Base-by-base conservation (phyloP, 2,888 invertebrate species). In the Dynastes hyllus region DNA sequence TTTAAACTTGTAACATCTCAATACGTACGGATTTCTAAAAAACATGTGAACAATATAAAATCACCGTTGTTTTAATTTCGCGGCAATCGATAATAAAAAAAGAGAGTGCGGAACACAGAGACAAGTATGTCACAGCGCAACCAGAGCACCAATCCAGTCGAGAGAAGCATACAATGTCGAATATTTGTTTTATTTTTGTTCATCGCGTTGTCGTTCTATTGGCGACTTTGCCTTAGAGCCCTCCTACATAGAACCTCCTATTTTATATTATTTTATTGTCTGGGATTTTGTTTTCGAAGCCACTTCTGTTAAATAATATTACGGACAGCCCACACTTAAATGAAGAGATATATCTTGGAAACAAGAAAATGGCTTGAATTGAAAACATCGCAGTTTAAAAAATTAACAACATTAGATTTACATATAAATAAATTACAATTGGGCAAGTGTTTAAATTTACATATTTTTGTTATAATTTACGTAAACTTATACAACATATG, bases 171-270 rank as follows among this genome's bases (percentile, higher is more conserved):
- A 82, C 82, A 80, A 83, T 82, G 83, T 83, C 78, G 81, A 80
- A 82, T 82, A 84, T 86, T 86, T 85, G 84, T 85, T 85, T 86
- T 86, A 86, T 86, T 86, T 83, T 84, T 81, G 82, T 82, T 83
- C 84, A 85, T 85, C 84, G 83, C 84, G 81, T 84, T 85, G 82
- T 81, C 81, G 84, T 83, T 83, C 85, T 83, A 86, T 86, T 86
- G 86, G 85, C 83, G 84, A 83, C 82, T 81, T 81, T 81, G 61
- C 77, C 79, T 70, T 80, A 77, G 79, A 79, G 80, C 80, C 75
- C 80, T 77, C 77, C 78, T 67, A 63, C 77, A 22, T 77, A 84
- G 83, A 83, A 85, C 84, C 85, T 83, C 85, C 85, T 85, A 85
- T 84, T 82, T 82, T 67, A 77, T 77, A 78, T 81, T 78, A 40